Evolutionary conservation across 1,140 invertebrate genomes (phyloP).

Genomic region (Drosophila guanche): DNA sequence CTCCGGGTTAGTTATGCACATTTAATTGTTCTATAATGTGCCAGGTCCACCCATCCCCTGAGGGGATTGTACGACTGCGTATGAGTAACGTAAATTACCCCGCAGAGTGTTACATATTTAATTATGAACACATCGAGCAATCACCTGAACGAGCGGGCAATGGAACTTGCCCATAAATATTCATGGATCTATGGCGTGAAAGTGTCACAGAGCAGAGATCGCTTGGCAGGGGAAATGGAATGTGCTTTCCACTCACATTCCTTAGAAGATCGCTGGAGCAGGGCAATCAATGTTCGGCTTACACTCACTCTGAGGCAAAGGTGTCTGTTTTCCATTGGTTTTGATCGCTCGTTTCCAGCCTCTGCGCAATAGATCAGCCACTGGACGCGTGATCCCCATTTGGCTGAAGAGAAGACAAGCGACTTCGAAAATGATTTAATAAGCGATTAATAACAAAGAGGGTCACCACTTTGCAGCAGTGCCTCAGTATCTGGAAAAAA

Average conservation of each 20-base stretch:
- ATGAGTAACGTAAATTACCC: slow-evolving; percentile 58
- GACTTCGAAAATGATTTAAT: slow-evolving; percentile 16
- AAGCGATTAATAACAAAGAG: slow-evolving; percentile 17
- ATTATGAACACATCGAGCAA: slow-evolving; percentile 16
- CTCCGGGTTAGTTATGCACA: slow-evolving; percentile 43
- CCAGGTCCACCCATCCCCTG: background rate
- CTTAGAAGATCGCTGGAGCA: slow-evolving; percentile 16
- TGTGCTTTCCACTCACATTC: no score
- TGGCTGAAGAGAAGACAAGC: slow-evolving; percentile 19
- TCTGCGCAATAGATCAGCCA: slow-evolving; percentile 38
- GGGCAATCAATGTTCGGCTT: slow-evolving; percentile 30
- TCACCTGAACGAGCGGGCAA: slow-evolving; percentile 43
- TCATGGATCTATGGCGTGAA: slow-evolving; percentile 37
- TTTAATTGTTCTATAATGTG: slow-evolving; percentile 67
- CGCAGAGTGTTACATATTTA: slow-evolving; percentile 45
- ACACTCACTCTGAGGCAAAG: background rate
- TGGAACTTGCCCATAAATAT: slow-evolving; percentile 45
- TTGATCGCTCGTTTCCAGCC: slow-evolving; percentile 9
- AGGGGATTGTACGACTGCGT: slow-evolving; percentile 40
- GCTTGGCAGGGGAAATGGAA: no score
- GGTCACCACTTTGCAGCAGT: background rate
- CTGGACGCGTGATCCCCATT: slow-evolving; percentile 44
- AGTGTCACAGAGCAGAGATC: slow-evolving; percentile 40
- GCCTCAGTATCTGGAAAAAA: slow-evolving; percentile 21
- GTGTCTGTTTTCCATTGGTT: slow-evolving; percentile 28